These are phyloP conservation scores for Archilochus colubris DNA, from an alignment of 2,113 vertebrate genomes.

Conservation along the genomic window DNA sequence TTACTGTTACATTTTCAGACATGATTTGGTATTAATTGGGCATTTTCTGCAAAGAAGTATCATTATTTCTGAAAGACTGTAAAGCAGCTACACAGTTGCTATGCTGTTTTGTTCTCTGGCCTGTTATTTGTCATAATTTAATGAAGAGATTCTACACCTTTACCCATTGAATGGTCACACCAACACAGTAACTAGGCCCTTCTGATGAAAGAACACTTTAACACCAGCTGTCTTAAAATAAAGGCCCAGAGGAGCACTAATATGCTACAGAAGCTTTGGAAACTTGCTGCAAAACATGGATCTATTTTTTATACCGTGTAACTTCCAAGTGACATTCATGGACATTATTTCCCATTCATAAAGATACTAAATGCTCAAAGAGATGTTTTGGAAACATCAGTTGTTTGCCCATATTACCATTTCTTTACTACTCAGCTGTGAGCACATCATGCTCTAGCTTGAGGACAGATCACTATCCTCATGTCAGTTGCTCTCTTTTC, in stretches of 20 bases:
- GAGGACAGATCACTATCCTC: neutral
- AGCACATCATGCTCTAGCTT: neutral
- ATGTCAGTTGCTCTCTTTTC: neutral
- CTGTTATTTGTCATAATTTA: conserved; percentile 16
- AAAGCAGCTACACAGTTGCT: neutral
- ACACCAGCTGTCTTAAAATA: neutral
- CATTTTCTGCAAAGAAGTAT: conserved; percentile 54
- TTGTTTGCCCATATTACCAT: neutral
- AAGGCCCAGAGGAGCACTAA: neutral
- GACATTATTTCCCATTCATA: neutral
- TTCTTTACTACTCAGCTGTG: neutral
- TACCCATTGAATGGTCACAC: neutral
- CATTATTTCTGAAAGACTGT: conserved; percentile 57
- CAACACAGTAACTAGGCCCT: neutral
- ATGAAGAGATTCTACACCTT: conserved; percentile 28
- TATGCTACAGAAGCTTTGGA: neutral
- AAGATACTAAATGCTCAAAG: neutral
- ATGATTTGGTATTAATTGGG: conserved; percentile 53
- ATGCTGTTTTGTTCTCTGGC: neutral
- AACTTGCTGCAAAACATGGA: neutral
- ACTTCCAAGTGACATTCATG: neutral
- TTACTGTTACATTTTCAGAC: conserved; percentile 63
- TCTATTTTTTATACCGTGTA: neutral
- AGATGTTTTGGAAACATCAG: neutral
- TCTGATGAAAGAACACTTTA: neutral